phyloP scores from a whole-genome alignment of 2,797 vertebrate genomes.

The Sardinella longiceps region DNA sequence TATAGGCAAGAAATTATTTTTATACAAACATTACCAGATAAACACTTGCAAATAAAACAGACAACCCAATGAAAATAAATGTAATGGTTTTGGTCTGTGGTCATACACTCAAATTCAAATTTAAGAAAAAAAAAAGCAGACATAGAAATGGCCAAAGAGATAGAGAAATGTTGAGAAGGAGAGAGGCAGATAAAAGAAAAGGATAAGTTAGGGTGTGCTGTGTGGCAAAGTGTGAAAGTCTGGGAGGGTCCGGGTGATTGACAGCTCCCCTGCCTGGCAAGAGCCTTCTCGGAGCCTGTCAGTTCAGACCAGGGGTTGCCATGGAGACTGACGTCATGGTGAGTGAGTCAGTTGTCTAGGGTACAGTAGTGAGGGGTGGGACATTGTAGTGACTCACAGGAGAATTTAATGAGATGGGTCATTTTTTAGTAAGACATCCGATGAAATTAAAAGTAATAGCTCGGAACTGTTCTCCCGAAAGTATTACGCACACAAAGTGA shows the following conservation, averaged over 20 bases:
- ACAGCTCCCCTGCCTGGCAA: conserved; percentile 57
- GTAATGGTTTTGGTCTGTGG: not conserved
- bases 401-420: not conserved
- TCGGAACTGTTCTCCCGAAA: conserved; percentile 22
- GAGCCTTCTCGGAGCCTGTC: conserved; percentile 65
- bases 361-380: conserved; percentile 37
- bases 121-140: not conserved
- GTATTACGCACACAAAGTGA: not conserved
- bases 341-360: conserved; percentile 48
- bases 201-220: conserved; percentile 24
- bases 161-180: not conserved
- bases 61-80: not conserved
- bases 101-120: not conserved
- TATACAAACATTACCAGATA: not conserved
- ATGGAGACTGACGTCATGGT: conserved; percentile 63
- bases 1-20: not conserved
- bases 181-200: not conserved
- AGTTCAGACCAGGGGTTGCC: conserved; percentile 60
- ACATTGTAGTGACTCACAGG: not conserved
- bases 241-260: conserved; percentile 68
- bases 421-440: not conserved
- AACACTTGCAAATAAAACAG: not conserved
- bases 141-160: not conserved
- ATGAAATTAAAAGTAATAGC: conserved; percentile 16
- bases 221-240: conserved; percentile 33